These are phyloP conservation scores for Drosophila varians DNA, from an alignment of 1,140 invertebrate species.

Conservation along the genomic window DNA sequence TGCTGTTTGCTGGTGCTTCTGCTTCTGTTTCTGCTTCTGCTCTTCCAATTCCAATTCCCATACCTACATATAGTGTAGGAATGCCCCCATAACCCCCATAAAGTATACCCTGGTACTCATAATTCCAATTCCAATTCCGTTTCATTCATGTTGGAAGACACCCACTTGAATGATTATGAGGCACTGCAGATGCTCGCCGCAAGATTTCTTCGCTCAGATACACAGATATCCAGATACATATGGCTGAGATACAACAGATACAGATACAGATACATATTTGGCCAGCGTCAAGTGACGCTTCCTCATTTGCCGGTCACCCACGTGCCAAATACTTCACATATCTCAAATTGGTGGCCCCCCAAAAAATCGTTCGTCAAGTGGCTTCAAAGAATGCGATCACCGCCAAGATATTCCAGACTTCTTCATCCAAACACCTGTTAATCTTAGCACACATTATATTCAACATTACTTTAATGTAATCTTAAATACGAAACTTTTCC, in stretches of 20 bases:
- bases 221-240: conserved; percentile 5
- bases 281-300: conserved; percentile 60
- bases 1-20: background rate
- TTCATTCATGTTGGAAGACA: conserved; percentile 49
- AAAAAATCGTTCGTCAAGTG: too few species aligned
- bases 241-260: background rate
- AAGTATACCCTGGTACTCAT: background rate
- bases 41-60: background rate
- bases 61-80: too few species aligned
- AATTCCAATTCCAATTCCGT: conserved; percentile 33
- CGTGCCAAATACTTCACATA: conserved; percentile 54
- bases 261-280: conserved; percentile 32
- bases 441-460: too few species aligned
- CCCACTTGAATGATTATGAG: conserved; percentile 52
- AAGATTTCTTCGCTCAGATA: conserved; percentile 2
- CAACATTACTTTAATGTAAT: background rate
- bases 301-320: conserved; percentile 69
- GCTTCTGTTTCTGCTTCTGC: too few species aligned
- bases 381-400: background rate
- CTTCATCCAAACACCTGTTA: too few species aligned
- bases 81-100: background rate
- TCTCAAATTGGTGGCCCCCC: background rate
- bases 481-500: background rate
- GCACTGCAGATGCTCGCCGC: conserved; percentile 39
- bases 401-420: conserved; percentile 10